These are phyloP conservation scores for Rhaphigaster nebulosa DNA, from an alignment of 2,888 invertebrate genomes.

Conservation along the genomic window DNA sequence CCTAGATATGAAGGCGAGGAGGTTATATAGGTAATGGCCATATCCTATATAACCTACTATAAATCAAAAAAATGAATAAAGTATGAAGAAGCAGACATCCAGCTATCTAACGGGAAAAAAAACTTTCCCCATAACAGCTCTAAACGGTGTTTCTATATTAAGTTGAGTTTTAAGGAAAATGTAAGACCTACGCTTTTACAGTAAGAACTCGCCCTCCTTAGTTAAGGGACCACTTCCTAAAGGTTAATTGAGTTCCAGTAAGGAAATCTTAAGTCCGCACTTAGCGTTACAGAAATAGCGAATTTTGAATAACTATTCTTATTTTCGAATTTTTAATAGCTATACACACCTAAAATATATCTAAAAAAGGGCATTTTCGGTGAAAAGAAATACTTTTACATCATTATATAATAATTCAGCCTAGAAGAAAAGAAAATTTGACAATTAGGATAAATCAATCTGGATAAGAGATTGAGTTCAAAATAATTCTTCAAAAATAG, in stretches of 20 bases:
- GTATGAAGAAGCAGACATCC: not conserved
- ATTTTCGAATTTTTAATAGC: not conserved
- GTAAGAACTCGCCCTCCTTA: not conserved
- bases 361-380: not conserved
- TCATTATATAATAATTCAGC: not conserved
- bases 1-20: not conserved
- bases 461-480: no score
- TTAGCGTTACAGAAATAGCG: not conserved
- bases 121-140: not conserved
- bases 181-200: not conserved
- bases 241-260: not conserved
- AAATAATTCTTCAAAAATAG: no score
- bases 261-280: not conserved
- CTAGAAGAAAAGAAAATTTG: no score
- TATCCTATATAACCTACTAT: not conserved
- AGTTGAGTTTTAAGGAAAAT: not conserved
- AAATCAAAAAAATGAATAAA: constrained; percentile 15
- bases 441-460: no score
- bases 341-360: not conserved
- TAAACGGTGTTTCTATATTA: constrained; percentile 6
- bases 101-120: not conserved
- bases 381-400: not conserved
- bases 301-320: not conserved
- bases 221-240: not conserved
- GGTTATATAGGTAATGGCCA: not conserved